Percentiles rank a stretch among this genome's conserved stretches.
Evolutionary conservation across 1,140 invertebrate genomes (phyloP).

Genomic region (Potamilus streckersoni): DNA sequence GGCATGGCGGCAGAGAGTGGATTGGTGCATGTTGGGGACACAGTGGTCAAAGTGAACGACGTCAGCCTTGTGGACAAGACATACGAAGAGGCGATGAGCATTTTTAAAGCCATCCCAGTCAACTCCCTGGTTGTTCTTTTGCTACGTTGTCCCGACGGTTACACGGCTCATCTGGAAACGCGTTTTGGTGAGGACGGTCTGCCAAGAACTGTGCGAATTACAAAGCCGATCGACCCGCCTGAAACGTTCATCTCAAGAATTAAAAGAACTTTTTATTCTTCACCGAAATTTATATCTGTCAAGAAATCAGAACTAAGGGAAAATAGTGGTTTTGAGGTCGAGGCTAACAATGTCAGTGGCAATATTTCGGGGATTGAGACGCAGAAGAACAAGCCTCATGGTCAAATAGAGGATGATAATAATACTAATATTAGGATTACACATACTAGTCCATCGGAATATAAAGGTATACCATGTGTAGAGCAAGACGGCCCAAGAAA

Average conservation of each 20-base stretch:
- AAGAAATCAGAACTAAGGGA: too few relatives aligned
- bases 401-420: too few relatives aligned
- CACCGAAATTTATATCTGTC: too few relatives aligned
- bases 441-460: too few relatives aligned
- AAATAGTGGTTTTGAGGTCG: too few relatives aligned
- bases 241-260: conserved; percentile 52
- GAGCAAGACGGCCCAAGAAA: too few relatives aligned
- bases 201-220: conserved; percentile 55
- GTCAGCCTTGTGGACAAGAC: conserved; percentile 52
- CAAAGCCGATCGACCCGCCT: conserved; percentile 43
- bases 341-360: too few relatives aligned
- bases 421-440: too few relatives aligned
- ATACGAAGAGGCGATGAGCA: conserved; percentile 55
- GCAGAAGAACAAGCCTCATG: too few relatives aligned
- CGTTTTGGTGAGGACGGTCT: conserved; percentile 55
- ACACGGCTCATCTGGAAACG: conserved; percentile 58
- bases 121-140: conserved; percentile 49
- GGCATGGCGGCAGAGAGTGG: conserved; percentile 60
- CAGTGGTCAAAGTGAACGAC: conserved; percentile 59
- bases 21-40: conserved; percentile 57
- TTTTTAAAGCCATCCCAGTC: conserved; percentile 51
- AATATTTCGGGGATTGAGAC: too few relatives aligned
- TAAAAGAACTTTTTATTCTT: conserved; percentile 34
- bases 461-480: too few relatives aligned
- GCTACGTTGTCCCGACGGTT: conserved; percentile 56